Conservation (phyloP, 2,797 vertebrate species). For the Sparidentex hasta region DNA sequence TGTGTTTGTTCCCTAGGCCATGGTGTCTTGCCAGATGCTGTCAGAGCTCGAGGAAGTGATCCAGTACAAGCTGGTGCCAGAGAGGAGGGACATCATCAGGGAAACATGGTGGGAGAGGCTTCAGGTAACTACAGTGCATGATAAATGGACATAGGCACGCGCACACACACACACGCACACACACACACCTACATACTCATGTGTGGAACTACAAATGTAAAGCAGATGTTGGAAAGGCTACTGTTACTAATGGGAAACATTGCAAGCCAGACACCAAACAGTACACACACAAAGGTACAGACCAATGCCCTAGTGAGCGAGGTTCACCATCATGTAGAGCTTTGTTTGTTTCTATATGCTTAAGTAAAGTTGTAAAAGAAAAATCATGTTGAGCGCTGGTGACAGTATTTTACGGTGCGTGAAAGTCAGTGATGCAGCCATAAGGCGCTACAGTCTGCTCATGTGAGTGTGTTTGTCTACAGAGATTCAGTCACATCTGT, state of each 20-base stretch:
- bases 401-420: constrained; percentile 4
- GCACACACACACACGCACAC: constrained; percentile 10
- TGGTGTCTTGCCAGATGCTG: constrained; percentile 99
- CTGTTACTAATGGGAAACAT: constrained; percentile 70
- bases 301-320: constrained; percentile 7
- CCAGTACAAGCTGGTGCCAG: constrained; percentile 98
- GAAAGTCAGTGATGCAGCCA: neutral
- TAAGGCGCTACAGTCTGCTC: neutral
- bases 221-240: constrained; percentile 71
- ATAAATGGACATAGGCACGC: constrained; percentile 35
- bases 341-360: constrained; percentile 14
- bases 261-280: constrained; percentile 20
- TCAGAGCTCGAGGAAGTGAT: constrained; percentile 99
- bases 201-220: constrained; percentile 49
- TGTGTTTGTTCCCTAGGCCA: constrained; percentile 87
- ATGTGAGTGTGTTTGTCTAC: neutral
- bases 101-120: constrained; percentile 99
- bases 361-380: neutral
- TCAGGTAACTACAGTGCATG: constrained; percentile 87
- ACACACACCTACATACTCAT: constrained; percentile 17
- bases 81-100: constrained; percentile 97
- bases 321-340: neutral
- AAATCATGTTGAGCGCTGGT: neutral
- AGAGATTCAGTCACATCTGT: neutral
- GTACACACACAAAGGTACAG: constrained; percentile 19